Evolutionary conservation across 2,888 invertebrate genomes (phyloP).

Genomic region (Drosophila niveifrons): DNA sequence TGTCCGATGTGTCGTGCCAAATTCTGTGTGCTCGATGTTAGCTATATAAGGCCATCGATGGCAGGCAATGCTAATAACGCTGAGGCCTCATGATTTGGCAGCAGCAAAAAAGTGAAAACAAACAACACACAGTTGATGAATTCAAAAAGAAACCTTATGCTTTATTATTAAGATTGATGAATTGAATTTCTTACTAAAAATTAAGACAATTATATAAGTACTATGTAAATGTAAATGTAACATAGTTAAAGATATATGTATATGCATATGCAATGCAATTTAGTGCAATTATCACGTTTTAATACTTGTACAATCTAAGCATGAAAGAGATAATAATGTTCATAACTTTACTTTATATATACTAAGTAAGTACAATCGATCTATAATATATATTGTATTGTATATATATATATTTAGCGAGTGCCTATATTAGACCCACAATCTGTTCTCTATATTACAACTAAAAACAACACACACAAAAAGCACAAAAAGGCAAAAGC

Average conservation of each 20-base stretch:
- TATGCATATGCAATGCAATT: constrained; percentile 54
- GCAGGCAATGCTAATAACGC: constrained; percentile 1
- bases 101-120: constrained; percentile 8
- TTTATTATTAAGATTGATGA: constrained; percentile 66
- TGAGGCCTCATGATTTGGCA: constrained; percentile 60
- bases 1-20: constrained; percentile 95
- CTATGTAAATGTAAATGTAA: constrained; percentile 25
- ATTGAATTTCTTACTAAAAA: constrained; percentile 48
- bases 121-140: constrained; percentile 19
- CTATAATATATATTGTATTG: constrained; percentile 33
- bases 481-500: constrained; percentile 26
- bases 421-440: constrained; percentile 48
- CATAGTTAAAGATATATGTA: constrained; percentile 53
- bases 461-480: constrained; percentile 30
- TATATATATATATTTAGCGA: constrained; percentile 34
- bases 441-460: constrained; percentile 46
- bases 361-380: constrained; percentile 60
- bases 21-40: constrained; percentile 95
- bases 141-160: constrained; percentile 47
- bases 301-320: constrained; percentile 76
- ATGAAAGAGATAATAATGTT: constrained; percentile 62
- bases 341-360: constrained; percentile 42
- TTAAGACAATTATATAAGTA: constrained; percentile 50
- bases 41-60: constrained; percentile 81
- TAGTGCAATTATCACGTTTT: constrained; percentile 79